Percentiles rank a stretch among this genome's conserved stretches.
Evolutionary conservation across 2,113 vertebrate species (phyloP).

Genomic region (Deroptyus accipitrinus): DNA sequence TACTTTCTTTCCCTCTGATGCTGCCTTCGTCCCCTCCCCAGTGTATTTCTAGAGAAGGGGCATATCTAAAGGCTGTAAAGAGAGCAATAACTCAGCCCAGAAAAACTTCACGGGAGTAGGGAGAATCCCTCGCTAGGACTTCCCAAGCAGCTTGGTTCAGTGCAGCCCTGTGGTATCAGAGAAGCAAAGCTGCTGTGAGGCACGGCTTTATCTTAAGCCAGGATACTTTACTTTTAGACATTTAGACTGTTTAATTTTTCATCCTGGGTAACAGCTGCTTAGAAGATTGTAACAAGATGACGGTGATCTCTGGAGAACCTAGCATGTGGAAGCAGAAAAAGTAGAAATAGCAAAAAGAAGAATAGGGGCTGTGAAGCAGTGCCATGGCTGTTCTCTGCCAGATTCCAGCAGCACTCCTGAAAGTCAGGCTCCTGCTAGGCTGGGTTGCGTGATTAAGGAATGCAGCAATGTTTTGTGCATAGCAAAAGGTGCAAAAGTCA

Average conservation of each 20-base stretch:
- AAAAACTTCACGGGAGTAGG: neutral
- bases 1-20: neutral
- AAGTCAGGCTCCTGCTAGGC: neutral
- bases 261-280: neutral
- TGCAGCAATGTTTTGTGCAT: neutral
- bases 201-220: neutral
- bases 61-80: neutral
- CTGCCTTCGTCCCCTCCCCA: neutral
- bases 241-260: neutral
- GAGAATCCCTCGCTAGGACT: neutral
- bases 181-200: neutral
- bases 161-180: neutral
- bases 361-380: neutral
- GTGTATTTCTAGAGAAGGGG: neutral
- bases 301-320: neutral
- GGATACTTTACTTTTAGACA: neutral
- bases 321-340: neutral
- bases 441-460: neutral
- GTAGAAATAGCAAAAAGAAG: neutral
- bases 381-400: neutral
- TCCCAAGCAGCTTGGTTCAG: neutral
- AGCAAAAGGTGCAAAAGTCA: neutral
- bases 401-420: neutral
- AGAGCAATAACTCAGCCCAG: neutral
- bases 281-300: neutral